A percentile compares a stretch with the other conserved stretches of the same genome.
Conservation (phyloP, 1,140 invertebrate species). For the Drosophila triauraria region DNA sequence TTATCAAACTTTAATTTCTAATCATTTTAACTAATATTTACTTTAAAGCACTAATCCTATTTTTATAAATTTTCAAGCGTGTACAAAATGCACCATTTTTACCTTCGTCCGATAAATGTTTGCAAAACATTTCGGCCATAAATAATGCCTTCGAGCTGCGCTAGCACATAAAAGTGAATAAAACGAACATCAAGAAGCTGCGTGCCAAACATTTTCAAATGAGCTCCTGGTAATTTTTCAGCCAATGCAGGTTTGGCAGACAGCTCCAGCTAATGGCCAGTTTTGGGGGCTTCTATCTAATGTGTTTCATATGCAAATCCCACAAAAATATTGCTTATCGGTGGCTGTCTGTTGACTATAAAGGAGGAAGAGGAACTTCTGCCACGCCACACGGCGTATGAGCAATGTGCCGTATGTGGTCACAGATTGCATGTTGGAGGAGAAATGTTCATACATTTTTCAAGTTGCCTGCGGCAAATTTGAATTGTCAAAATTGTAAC, state of each 20-base stretch:
- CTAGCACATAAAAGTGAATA: constrained; percentile 50
- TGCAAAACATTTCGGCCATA: constrained; percentile 62
- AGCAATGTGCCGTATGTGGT: constrained; percentile 47
- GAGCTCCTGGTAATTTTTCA: constrained; percentile 60
- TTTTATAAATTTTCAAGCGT: neutral
- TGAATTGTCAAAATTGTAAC: constrained; percentile 80
- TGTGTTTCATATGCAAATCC: constrained; percentile 71
- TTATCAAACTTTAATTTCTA: neutral
- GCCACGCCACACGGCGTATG: constrained; percentile 48
- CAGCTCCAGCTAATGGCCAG: constrained; percentile 39
- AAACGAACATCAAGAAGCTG: constrained; percentile 48
- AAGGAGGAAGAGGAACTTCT: neutral
- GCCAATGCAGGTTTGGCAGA: constrained; percentile 30
- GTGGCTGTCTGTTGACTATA: constrained; percentile 9
- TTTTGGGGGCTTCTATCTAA: constrained; percentile 44
- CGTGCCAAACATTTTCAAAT: constrained; percentile 69
- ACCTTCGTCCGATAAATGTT: constrained; percentile 25
- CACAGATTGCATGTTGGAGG: constrained; percentile 16
- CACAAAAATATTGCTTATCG: constrained; percentile 44
- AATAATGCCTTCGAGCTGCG: constrained; percentile 69
- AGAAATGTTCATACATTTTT: constrained; percentile 24
- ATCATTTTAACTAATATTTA: neutral
- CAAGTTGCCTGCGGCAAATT: constrained; percentile 58
- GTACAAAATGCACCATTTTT: constrained; percentile 9
- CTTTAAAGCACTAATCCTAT: neutral